Conservation (phyloP, 2,888 invertebrate genomes). For the Anthophora plumipes region DNA sequence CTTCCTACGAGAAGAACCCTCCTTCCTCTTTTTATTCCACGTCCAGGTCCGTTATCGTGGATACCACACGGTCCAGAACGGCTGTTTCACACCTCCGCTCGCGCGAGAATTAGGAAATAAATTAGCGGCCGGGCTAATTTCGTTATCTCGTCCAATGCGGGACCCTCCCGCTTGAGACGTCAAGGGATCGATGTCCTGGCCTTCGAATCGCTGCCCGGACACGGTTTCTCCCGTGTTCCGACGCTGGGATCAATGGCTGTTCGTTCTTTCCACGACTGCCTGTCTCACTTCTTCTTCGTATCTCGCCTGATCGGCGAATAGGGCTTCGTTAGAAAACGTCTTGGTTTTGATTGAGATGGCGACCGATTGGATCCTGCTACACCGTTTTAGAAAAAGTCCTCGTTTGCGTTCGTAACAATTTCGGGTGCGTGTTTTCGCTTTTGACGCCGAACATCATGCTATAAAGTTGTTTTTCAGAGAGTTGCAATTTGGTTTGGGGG, state of each 20-base stretch:
- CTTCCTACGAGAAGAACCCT: slow-evolving; percentile 53
- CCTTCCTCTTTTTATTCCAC: slow-evolving; percentile 59
- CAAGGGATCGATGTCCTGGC: slow-evolving; percentile 69
- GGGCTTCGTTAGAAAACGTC: slow-evolving; percentile 68
- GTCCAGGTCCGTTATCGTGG: slow-evolving; percentile 80
- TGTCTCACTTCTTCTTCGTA: slow-evolving; percentile 24
- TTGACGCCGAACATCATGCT: background rate
- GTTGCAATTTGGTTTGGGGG: background rate
- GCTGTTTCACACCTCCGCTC: slow-evolving; percentile 84
- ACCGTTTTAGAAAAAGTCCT: slow-evolving; percentile 8
- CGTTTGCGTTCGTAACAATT: background rate
- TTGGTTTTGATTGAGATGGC: slow-evolving; percentile 62
- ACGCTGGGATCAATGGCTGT: slow-evolving; percentile 67
- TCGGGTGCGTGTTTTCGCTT: background rate
- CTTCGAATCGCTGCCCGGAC: slow-evolving; percentile 60
- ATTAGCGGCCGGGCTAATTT: slow-evolving; percentile 84
- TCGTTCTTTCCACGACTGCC: slow-evolving; percentile 20
- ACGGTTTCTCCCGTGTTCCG: slow-evolving; percentile 63
- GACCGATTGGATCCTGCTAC: slow-evolving; percentile 12
- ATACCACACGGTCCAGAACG: slow-evolving; percentile 80
- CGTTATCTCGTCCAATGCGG: slow-evolving; percentile 81
- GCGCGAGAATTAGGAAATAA: slow-evolving; percentile 84
- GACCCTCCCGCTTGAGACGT: slow-evolving; percentile 77
- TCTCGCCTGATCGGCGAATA: slow-evolving; percentile 54
- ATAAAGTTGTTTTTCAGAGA: background rate